phyloP scores from a whole-genome alignment of 30 jellyfish, hydroid and myxozoan species.

The Hydra vulgaris region DNA sequence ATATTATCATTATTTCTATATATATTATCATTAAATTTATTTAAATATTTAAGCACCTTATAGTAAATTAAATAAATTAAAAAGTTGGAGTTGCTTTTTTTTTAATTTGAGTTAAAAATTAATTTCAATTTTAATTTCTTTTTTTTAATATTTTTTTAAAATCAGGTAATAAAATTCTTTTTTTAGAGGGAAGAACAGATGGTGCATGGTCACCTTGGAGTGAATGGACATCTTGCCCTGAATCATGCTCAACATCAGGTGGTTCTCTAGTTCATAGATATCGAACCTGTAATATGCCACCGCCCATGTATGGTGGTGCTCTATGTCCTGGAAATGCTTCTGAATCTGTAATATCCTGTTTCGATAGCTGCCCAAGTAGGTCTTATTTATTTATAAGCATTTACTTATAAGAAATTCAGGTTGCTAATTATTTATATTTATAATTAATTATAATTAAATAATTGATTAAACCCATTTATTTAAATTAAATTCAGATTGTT shows the following conservation, averaged over 20 bases:
- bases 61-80: no score
- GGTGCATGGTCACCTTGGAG: slow-evolving; percentile 92
- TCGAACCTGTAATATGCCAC: slow-evolving; percentile 83
- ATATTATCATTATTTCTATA: no score
- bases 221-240: slow-evolving; percentile 75
- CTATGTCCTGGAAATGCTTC: slow-evolving; percentile 74
- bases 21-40: no score
- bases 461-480: no score
- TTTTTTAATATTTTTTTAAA: no score
- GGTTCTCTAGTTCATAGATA: slow-evolving; percentile 62
- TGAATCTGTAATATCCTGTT: slow-evolving; percentile 45
- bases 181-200: slow-evolving; percentile 77
- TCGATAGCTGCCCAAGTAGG: slow-evolving; percentile 83
- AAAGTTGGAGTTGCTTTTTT: no score
- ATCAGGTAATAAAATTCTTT: background rate
- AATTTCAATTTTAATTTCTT: background rate
- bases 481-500: no score
- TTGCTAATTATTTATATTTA: no score
- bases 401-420: no score
- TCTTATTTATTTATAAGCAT: no score
- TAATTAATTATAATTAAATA: no score
- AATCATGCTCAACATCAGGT: slow-evolving; percentile 57
- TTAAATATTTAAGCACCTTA: no score
- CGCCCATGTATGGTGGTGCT: slow-evolving; percentile 88
- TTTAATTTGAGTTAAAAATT: background rate